These are phyloP conservation scores for Drosophila mettleri DNA, from an alignment of 2,888 invertebrate genomes.

Conservation along the genomic window DNA sequence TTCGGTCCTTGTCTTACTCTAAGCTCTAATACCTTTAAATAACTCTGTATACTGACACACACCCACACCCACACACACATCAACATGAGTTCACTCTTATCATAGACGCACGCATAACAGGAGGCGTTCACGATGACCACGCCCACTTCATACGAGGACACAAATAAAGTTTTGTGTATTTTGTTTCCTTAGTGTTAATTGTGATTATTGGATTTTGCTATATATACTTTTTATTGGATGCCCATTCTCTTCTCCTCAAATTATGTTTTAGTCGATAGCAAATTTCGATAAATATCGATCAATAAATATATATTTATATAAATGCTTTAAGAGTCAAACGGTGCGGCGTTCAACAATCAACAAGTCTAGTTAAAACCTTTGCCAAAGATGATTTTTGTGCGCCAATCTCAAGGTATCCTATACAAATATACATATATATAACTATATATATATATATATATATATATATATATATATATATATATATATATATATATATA, in stretches of 20 bases:
- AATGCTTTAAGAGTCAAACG: conserved; percentile 31
- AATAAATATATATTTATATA: conserved; percentile 9
- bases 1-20: conserved; percentile 84
- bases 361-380: conserved; percentile 46
- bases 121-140: conserved; percentile 35
- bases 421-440: conserved; percentile 18
- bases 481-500: conserved; percentile 12
- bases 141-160: conserved; percentile 39
- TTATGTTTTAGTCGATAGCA: neutral
- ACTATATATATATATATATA: conserved; percentile 9
- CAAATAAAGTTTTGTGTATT: conserved; percentile 30
- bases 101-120: conserved; percentile 12
- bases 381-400: conserved; percentile 67
- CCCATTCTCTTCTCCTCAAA: neutral
- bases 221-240: conserved; percentile 10
- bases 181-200: conserved; percentile 48
- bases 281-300: conserved; percentile 28
- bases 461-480: conserved; percentile 1
- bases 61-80: conserved; percentile 6
- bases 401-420: conserved; percentile 29
- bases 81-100: conserved; percentile 9
- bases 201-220: conserved; percentile 28
- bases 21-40: conserved; percentile 36
- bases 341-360: conserved; percentile 45
- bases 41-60: conserved; percentile 18